phyloP scores from a whole-genome alignment of 2,888 invertebrate species.

The Strigamia crassipes region DNA sequence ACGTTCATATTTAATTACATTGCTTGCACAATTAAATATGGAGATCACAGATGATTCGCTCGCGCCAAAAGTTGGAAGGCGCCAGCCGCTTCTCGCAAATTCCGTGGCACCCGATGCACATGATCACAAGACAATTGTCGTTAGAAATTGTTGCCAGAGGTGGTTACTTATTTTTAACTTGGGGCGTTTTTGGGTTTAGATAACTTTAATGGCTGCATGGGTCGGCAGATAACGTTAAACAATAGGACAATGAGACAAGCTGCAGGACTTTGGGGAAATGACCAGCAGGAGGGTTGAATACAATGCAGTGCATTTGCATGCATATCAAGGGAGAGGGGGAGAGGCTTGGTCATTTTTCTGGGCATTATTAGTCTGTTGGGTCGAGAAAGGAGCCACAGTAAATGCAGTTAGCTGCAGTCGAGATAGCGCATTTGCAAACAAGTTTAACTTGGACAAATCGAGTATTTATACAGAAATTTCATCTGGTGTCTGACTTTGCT shows the following conservation, averaged over 20 bases:
- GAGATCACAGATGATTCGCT: constrained; percentile 32
- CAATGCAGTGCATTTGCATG: background rate
- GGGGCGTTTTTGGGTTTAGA: background rate
- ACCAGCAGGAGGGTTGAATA: constrained; percentile 1
- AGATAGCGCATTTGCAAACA: no score
- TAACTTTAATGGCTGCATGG: background rate
- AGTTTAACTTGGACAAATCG: no score
- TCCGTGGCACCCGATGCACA: constrained; percentile 11
- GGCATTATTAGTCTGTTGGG: background rate
- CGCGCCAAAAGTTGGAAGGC: background rate
- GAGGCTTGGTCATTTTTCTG: background rate
- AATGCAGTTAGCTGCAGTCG: no score
- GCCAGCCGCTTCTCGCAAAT: background rate
- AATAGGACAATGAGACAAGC: background rate
- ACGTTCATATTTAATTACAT: constrained; percentile 45
- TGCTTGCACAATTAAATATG: constrained; percentile 44
- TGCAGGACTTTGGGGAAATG: background rate
- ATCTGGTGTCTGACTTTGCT: no score
- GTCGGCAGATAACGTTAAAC: background rate
- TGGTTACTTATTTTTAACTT: background rate
- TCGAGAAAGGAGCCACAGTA: no score
- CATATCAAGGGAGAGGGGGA: background rate
- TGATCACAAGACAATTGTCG: background rate
- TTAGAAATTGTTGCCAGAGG: background rate
- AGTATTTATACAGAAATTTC: no score